Base-by-base conservation (phyloP, 2,888 invertebrate species). In the Ctena decussata region DNA sequence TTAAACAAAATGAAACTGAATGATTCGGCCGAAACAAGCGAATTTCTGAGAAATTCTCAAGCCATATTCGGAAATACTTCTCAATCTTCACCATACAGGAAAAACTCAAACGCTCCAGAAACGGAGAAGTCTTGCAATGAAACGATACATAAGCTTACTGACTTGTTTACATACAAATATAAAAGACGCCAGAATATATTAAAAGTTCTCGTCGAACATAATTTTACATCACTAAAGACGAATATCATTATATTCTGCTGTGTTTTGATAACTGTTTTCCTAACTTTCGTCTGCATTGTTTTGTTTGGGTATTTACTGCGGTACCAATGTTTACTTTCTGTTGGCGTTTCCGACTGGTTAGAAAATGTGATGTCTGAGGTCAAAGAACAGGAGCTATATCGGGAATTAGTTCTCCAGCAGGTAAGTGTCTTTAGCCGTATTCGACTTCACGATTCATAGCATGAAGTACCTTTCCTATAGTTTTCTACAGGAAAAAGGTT, bases 281-380 rank as follows among this genome's bases (percentile, higher is more conserved):
- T 80, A 12, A 41, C 69, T 15, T 21, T 69, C 3, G 24, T 80
- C n/a, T 80, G 65, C n/a, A 69, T 73, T 12, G 74, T 49, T 11
- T 6, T 27, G n/a, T 72, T 78, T 71, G 72, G 65, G 0, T 65
- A 46, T 21, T 39, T 84, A 24, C 53, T 86, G 73, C 46, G 72
- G 37, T 53, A 75, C 0, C 69, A 83, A 30, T 75, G 75, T 32
- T 49, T 32, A 30, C 35, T 83, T 18, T 77, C 77, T 0, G 60
- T 81, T 0, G 44, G 78, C 32, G 86, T 79, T 5, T 69, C 75
- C n/a, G 78, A 78, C 39, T 81, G 75, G 80, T 60, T 86, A 12
- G 69, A 83, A 60, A 60, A 70, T 5, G 57, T 86, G 3, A 80
- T 75, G 3, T 15, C 41, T 0, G 74, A 81, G 12, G 37, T 83